A percentile compares a stretch with the other conserved stretches of the same genome.
These are phyloP conservation scores for Delphinus delphis DNA, from an alignment of 2,113 vertebrate genomes.

Conservation along the genomic window DNA sequence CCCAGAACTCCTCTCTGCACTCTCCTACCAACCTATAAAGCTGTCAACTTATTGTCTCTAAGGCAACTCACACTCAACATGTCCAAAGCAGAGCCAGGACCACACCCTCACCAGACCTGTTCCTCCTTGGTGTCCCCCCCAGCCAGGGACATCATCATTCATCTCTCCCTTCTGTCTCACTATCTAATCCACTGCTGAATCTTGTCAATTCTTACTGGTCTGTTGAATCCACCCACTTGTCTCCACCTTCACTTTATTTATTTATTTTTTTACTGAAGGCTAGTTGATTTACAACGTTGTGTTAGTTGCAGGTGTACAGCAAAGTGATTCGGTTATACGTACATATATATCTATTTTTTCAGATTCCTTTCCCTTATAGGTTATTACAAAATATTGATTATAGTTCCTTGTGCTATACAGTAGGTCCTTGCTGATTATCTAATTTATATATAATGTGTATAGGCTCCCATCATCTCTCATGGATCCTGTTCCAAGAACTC, in stretches of 20 bases:
- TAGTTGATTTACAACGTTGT: background rate
- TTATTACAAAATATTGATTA: background rate
- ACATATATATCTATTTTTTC: background rate
- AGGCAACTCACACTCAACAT: background rate
- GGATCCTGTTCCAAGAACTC: background rate
- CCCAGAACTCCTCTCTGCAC: background rate
- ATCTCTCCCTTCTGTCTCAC: background rate
- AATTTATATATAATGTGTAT: background rate
- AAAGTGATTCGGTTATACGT: background rate
- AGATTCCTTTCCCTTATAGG: background rate
- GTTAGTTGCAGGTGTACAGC: background rate
- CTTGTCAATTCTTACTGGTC: background rate
- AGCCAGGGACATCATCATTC: accelerated
- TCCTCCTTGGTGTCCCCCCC: background rate
- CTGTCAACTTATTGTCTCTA: background rate
- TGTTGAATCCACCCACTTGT: background rate
- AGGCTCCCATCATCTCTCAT: background rate
- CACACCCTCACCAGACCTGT: background rate
- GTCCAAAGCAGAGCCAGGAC: background rate
- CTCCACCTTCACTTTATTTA: background rate
- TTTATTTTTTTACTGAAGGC: background rate
- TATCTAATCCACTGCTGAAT: background rate
- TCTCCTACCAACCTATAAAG: background rate
- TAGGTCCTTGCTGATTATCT: background rate
- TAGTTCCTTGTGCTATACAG: background rate